A percentile compares a stretch with the other conserved stretches of the same genome.
phyloP scores from a whole-genome alignment of 2,888 invertebrate genomes.

The Acanthosepion esculentum region DNA sequence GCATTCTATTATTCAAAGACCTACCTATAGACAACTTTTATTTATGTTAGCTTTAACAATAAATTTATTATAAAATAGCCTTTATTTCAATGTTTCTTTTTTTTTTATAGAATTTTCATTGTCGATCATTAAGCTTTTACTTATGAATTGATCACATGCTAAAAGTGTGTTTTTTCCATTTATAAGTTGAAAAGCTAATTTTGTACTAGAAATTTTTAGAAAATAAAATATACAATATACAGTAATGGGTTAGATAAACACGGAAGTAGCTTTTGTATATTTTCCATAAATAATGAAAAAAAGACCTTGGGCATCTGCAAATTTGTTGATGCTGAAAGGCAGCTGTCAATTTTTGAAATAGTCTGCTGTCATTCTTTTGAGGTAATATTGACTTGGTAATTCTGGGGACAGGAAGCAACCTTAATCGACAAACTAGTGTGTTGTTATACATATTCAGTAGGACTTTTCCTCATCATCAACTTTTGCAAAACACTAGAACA shows the following conservation, averaged over 20 bases:
- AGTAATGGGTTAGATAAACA: not conserved
- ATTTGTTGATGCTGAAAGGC: conserved; percentile 6
- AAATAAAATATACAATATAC: not conserved
- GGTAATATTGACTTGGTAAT: not conserved
- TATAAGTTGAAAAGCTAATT: not conserved
- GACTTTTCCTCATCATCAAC: not conserved
- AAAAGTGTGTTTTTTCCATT: not conserved
- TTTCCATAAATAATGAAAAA: not conserved
- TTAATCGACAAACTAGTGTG: not conserved
- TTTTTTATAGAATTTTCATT: not conserved
- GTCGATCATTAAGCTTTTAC: not conserved
- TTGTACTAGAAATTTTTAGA: not conserved
- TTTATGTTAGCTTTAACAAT: too few relatives aligned
- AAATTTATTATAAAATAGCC: too few relatives aligned
- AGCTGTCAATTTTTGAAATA: not conserved
- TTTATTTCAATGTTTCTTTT: not conserved
- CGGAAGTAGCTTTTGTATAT: not conserved
- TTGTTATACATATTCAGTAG: not conserved
- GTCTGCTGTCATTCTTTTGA: not conserved
- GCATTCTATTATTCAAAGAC: not conserved
- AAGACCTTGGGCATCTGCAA: not conserved
- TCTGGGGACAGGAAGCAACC: not conserved
- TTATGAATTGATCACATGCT: not conserved
- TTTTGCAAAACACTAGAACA: not conserved
- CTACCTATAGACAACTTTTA: too few relatives aligned